A percentile compares a stretch with the other conserved stretches of the same genome.
Evolutionary conservation across 2,797 vertebrate genomes (phyloP).

Genomic region (Cynopterus sphinx): DNA sequence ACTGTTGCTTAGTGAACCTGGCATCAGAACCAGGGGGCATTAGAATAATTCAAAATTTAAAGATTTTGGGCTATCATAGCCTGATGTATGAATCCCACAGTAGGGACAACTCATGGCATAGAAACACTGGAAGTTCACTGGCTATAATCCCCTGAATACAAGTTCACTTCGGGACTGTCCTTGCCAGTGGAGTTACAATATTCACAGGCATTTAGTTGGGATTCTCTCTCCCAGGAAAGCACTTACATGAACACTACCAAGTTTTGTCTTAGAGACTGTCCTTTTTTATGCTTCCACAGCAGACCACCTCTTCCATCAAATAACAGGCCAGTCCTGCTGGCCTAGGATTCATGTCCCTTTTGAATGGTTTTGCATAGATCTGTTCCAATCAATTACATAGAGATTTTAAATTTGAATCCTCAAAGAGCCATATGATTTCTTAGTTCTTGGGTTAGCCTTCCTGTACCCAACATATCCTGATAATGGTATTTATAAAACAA

Average conservation of each 20-base stretch:
- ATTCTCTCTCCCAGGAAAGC: background rate
- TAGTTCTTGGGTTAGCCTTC: background rate
- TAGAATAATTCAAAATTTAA: conserved; percentile 28
- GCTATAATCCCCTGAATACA: background rate
- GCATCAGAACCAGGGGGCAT: background rate
- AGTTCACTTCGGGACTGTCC: background rate
- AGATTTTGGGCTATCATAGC: background rate
- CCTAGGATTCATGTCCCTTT: background rate
- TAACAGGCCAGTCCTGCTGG: background rate
- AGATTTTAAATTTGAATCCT: background rate
- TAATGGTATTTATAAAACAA: background rate
- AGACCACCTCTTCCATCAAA: background rate
- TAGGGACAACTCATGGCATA: background rate
- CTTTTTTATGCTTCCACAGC: conserved; percentile 17
- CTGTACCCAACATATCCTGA: background rate
- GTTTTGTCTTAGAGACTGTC: conserved; percentile 10
- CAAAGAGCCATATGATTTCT: background rate
- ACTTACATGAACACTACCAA: background rate
- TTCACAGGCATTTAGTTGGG: conserved; percentile 8
- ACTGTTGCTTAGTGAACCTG: background rate
- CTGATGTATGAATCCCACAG: background rate
- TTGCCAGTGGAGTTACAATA: background rate
- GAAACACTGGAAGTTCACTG: background rate
- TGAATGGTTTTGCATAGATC: background rate
- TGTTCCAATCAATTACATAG: background rate